A percentile compares a stretch with the other conserved stretches of the same genome.
These are phyloP conservation scores for Pseudorhiza aurosa DNA, from an alignment of 30 jellyfish, hydroid and myxozoan species.

Conservation along the genomic window DNA sequence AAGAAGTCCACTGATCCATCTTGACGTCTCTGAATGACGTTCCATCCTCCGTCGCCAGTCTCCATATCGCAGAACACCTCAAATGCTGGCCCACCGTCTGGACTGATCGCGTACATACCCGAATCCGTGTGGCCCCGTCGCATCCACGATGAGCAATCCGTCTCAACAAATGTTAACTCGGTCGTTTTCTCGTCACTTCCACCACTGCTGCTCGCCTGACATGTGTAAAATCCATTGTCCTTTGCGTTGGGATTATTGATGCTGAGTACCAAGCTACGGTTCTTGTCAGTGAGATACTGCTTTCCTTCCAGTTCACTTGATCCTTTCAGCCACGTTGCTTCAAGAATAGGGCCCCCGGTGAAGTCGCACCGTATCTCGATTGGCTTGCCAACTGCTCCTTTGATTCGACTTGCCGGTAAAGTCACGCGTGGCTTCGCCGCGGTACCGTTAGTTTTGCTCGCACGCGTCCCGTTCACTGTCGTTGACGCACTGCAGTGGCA, in stretches of 20 bases:
- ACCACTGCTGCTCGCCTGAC: neutral
- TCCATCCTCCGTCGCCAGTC: constrained; percentile 44
- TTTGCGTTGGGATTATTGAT: neutral
- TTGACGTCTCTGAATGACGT: constrained; percentile 32
- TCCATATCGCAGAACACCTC: constrained; percentile 40
- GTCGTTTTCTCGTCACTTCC: constrained; percentile 5
- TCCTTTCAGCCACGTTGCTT: neutral
- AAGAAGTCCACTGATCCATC: constrained; percentile 37
- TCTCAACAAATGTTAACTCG: neutral
- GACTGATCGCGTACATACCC: constrained; percentile 14
- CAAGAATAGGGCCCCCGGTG: constrained; percentile 3
- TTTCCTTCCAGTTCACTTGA: neutral
- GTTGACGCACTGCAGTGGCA: neutral
- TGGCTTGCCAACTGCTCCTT: neutral
- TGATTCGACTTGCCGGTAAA: neutral
- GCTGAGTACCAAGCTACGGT: neutral
- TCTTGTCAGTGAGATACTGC: neutral
- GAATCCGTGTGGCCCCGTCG: neutral
- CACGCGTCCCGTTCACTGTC: neutral
- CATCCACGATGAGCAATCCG: constrained; percentile 21
- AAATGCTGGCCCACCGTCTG: constrained; percentile 1
- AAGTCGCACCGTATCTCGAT: constrained; percentile 1
- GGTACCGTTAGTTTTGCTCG: neutral
- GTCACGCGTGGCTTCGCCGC: neutral
- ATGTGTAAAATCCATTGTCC: neutral